A percentile compares a stretch with the other conserved stretches of the same genome.
Conservation (phyloP, 2,797 vertebrate species). For the Limnodromus scolopaceus region DNA sequence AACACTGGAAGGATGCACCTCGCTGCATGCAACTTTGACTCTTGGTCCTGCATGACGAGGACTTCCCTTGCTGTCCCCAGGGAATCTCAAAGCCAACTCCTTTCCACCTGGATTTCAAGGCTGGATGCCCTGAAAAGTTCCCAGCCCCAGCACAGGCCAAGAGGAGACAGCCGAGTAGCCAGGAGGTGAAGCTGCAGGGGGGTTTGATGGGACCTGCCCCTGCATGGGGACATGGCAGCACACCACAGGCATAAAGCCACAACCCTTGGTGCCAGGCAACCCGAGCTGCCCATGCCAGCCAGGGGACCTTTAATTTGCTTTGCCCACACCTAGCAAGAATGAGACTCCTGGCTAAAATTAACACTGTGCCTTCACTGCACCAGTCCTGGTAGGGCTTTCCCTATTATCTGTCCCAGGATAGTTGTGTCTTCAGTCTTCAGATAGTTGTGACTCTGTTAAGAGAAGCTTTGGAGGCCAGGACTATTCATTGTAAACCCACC, state of each 20-base stretch:
- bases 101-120: neutral
- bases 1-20: neutral
- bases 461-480: neutral
- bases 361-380: neutral
- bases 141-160: neutral
- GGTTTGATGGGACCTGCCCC: neutral
- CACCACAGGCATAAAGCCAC: neutral
- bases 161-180: neutral
- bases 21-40: neutral
- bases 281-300: rapidly evolving
- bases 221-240: neutral
- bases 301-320: neutral
- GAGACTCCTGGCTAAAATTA: neutral
- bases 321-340: rapidly evolving
- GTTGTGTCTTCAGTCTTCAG: neutral
- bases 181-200: neutral
- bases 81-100: neutral
- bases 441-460: neutral
- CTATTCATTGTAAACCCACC: rapidly evolving
- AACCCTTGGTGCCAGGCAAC: neutral
- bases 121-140: neutral
- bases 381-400: neutral
- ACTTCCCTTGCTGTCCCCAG: neutral
- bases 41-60: neutral
- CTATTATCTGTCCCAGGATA: neutral